Percentiles rank a stretch among this genome's conserved stretches.
phyloP scores from a whole-genome alignment of 2,797 vertebrate species.

The Xenopus petersii region DNA sequence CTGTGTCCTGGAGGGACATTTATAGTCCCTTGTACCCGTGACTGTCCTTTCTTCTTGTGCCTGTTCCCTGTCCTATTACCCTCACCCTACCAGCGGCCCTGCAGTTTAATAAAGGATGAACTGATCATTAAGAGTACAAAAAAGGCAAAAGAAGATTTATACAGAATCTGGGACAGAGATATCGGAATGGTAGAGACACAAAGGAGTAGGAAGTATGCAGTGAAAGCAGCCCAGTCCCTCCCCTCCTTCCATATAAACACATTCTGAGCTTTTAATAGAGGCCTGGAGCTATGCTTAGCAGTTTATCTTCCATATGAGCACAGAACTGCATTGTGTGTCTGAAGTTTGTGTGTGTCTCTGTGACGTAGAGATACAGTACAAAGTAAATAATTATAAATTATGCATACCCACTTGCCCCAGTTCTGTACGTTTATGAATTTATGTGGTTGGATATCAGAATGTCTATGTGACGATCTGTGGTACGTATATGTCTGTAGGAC shows the following conservation, averaged over 20 bases:
- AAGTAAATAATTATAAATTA: no score
- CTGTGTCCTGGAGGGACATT: not conserved
- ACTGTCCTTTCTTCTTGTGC: not conserved
- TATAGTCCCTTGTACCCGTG: not conserved
- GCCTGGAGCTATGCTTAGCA: slow-evolving; percentile 3
- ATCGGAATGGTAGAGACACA: not conserved
- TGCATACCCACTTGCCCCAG: no score
- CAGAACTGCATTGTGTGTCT: not conserved
- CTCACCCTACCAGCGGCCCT: not conserved
- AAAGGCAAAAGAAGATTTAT: not conserved
- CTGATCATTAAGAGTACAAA: not conserved
- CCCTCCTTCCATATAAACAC: slow-evolving; percentile 17
- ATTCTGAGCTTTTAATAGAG: slow-evolving; percentile 26
- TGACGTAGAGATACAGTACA: no score
- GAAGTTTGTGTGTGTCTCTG: not conserved
- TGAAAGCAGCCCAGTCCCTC: slow-evolving; percentile 9
- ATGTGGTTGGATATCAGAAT: no score
- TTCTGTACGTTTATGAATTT: no score
- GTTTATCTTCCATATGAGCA: not conserved
- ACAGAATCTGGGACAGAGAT: not conserved
- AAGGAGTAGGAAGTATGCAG: slow-evolving; percentile 9
- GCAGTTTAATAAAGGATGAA: not conserved
- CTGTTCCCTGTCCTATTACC: not conserved
- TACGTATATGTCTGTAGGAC: no score
- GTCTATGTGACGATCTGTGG: no score